Base-by-base conservation (phyloP, 2,888 invertebrate genomes). In the Agelastica alni region DNA sequence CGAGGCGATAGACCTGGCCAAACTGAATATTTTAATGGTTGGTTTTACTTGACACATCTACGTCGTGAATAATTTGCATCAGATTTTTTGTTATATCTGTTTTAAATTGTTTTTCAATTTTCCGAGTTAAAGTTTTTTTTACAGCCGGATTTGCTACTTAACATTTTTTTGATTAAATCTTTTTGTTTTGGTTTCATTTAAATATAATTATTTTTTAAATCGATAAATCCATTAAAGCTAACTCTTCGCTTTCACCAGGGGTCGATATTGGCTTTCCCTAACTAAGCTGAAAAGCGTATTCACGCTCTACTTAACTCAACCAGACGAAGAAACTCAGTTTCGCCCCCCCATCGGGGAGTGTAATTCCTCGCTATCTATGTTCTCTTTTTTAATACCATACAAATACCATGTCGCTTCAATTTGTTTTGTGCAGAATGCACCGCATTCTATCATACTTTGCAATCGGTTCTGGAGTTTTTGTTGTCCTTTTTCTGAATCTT, bases 241-340 rank as follows among this genome's bases (percentile, higher is more conserved):
- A 9, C 22, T 22, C 22, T 22, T 7, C 9, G 22, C 22, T 22
- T 7, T 22, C 14, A 49, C 18, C 20, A 31, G 18, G 49, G 41
- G 28, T 42, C 32, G 30, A 28, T 22, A 28, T 28, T 28, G 49
- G 49, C 49, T 49, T 32, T 17, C 32, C 18, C 31, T 42, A 22
- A 54, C 46, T 51, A 47, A 45, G 42, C 37, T 58, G 58, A 60
- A 66, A 71, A 72, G 71, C 71, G 66, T 65, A 63, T 72, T 72
- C 63, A 72, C 71, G 71, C 71, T 71, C 71, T 70, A 71, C 66
- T 71, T 71, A 69, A 67, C 66, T 62, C 56, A 26, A 26, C 26
- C 26, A n/a, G n/a, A n/a, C 26, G 43, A 26, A 43, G 28, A 16
- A 26, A 2, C 30, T 16, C 43, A 43, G 28, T 22, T 43, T 28